Percentiles rank a stretch among this genome's conserved stretches.
These are phyloP conservation scores for Elmis aenea DNA, from an alignment of 2,888 invertebrate genomes.

Conservation along the genomic window DNA sequence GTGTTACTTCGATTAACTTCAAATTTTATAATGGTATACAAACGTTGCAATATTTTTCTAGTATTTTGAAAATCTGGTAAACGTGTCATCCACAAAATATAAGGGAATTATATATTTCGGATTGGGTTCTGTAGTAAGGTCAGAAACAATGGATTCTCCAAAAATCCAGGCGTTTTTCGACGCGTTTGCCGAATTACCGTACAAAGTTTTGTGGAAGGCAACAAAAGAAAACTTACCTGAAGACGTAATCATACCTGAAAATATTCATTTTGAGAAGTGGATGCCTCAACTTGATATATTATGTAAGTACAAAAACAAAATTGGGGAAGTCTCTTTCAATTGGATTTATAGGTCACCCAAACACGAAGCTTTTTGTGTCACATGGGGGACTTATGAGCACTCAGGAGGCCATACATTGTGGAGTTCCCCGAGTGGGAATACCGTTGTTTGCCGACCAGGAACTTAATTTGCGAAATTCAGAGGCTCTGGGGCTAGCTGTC, in stretches of 20 bases:
- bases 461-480: conserved; percentile 51
- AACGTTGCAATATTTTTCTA: conserved; percentile 22
- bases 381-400: conserved; percentile 49
- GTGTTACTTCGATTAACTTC: not conserved
- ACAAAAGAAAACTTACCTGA: conserved; percentile 46
- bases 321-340: not conserved
- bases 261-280: conserved; percentile 51
- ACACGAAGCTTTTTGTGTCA: conserved; percentile 45
- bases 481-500: conserved; percentile 49
- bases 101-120: conserved; percentile 52
- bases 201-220: conserved; percentile 53
- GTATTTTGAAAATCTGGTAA: conserved; percentile 28
- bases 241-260: conserved; percentile 43
- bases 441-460: conserved; percentile 41
- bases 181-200: conserved; percentile 49
- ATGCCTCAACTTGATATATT: conserved; percentile 54
- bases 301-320: conserved; percentile 42
- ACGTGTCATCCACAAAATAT: conserved; percentile 26
- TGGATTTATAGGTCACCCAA: conserved; percentile 39
- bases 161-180: conserved; percentile 48
- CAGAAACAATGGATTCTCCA: conserved; percentile 50
- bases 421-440: conserved; percentile 39
- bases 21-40: no score
- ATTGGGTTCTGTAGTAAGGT: conserved; percentile 55
- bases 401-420: conserved; percentile 43